Evolutionary conservation across 2,797 vertebrate species (phyloP), one percentile per base, ranked within the genome.

Genomic region (Sebastes hopkinsi): DNA sequence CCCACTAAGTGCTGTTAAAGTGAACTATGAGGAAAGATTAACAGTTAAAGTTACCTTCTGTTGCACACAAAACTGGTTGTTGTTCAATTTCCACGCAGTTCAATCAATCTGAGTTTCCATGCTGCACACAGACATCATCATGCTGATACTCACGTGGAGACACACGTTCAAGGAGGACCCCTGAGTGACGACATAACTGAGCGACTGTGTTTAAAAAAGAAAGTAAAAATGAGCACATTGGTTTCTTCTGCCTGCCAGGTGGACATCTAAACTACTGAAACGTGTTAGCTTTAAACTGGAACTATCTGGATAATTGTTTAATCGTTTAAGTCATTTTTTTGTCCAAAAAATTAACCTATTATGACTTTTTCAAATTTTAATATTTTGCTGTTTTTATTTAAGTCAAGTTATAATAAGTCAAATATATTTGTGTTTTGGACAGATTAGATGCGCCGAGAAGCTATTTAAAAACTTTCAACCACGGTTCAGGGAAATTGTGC

Each of bases 91-190:
- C 38, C 13, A 18, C 3, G 12, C 62, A 76, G 71, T 9, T n/a
- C 7, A 38, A 66, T 1, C 5, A 29, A 68, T 1, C 3, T 66
- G 16, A 8, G 36, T 56, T 86, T 55, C 92, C 56, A 82, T 0
- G 54, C 22, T 68, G 38, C 38, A 42, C 5, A 13, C 38, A 66
- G 61, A 34, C 71, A 56, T 92, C 90, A 58, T 92, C 90, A 92
- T 52, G 88, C 84, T 92, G 91, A 85, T 78, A 84, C 90, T 93
- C 95, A 95, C 95, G 94, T 95, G 95, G 90, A 85, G 81, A 94
- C 93, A 10, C 22, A 11, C 0, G 77, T 74, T 84, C 69, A 79
- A 34, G 56, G 67, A 94, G 94, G 93, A 95, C 95, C 95, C 88
- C 79, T 8, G 2, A 3, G 14, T 90, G 89, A 92, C 91, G 95